Base-by-base conservation (phyloP, 2,797 vertebrate genomes). In the Nyctibius grandis region DNA sequence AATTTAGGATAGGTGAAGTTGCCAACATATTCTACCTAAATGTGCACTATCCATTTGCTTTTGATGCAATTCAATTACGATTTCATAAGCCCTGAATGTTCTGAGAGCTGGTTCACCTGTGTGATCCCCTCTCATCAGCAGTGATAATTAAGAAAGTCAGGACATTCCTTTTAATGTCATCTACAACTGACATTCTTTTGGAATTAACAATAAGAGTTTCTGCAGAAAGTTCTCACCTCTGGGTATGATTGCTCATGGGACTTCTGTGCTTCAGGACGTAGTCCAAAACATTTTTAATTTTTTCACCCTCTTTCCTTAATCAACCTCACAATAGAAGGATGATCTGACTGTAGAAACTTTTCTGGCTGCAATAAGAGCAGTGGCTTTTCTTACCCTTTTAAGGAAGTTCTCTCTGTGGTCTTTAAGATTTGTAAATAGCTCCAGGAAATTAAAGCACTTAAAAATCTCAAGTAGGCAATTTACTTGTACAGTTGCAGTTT, bases 351-450 rank as follows among this genome's bases (percentile, higher is more conserved):
- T 25, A 75, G 74, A 86, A 65, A 34, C 38, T 70, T 23, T 61
- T 56, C 77, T 91, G 89, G 86, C 89, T 89, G 68, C 44, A 72
- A 3, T 56, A 80, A 78, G 63, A 95, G 89, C 77, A 82, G 61
- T 84, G 76, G 51, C 79, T 91, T 90, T 85, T 84, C 89, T 97
- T 88, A 92, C 23, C 91, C 88, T 74, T 96, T 86, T 95, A 91
- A 93, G 95, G 96, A 84, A 91, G 88, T 63, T 69, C 72, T 93
- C 53, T 77, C 48, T 89, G 51, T 77, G 45, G 26, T 85, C 88
- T 87, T 61, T 65, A 80, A 85, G 82, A 74, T 21, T 47, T 84
- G 89, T 81, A 94, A 94, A 89, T 73, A 91, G 60, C 92, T 89
- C 65, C 54, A 75, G 70, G 80, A 94, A 82, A 90, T 87, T 51